Base-by-base conservation (phyloP, 2,113 vertebrate species). In the Spea multiplicata region DNA sequence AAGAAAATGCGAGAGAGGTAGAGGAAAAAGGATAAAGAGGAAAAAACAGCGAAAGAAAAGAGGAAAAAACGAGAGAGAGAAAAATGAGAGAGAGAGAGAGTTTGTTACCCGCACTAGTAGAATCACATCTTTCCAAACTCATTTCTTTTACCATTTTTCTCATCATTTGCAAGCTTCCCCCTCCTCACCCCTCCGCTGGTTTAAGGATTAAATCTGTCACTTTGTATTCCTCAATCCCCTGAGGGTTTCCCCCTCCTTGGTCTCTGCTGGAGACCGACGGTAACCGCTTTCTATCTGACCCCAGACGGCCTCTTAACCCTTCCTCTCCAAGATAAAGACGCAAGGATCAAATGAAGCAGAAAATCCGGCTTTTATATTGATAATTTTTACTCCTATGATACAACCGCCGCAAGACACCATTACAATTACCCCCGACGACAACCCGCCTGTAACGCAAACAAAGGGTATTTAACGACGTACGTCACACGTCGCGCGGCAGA, bases 81-180 rank as follows among this genome's bases (percentile, higher is more conserved):
- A n/a, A n/a, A n/a, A n/a, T n/a, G 70, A 53, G 50, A 71, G 50
- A 55, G 10, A 53, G 49, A 44, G 6, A 61, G 67, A 78, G 57
- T 55, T 71, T 72, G 59, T 66, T 69, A 44, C 17, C 4, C 8
- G 14, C 53, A 59, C 65, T 76, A 2, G 47, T 46, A 78, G 76
- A 78, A 78, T 94, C 93, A 93, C 93, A 93, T 94, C 93, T 93
- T 93, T 93, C 93, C 89, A 93, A 87, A 91, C 92, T 93, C 90
- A 94, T 94, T 94, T 94, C 91, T 93, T 94, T 93, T 92, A 90
- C 91, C 91, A 93, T 94, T 92, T 93, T 90, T 94, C 91, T 92
- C 86, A 85, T 86, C 84, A 82, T 86, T 88, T 88, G 83, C 82
- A 75, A 86, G 85, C 71, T 83, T 83, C 87, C 86, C 87, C 83